Percentiles rank a stretch among this genome's conserved stretches.
Conservation (phyloP, 2,113 vertebrate species). For the Saccopteryx leptura region DNA sequence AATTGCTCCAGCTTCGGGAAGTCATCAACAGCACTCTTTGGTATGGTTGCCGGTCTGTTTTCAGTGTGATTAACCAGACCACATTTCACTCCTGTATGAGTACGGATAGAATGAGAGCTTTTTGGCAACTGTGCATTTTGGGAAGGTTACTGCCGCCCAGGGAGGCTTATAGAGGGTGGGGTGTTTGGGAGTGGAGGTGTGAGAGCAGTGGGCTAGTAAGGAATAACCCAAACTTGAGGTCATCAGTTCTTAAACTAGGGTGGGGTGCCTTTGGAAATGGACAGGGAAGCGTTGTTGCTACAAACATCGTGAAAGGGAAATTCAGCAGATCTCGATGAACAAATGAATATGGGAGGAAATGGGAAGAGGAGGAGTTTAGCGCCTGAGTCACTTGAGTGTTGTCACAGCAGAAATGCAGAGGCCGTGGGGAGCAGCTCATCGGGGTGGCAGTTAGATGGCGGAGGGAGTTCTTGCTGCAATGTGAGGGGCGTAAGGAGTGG, state of each 20-base stretch:
- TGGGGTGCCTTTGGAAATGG: neutral
- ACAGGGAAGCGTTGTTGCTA: neutral
- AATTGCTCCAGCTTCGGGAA: neutral
- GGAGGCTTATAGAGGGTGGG: neutral
- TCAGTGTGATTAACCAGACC: neutral
- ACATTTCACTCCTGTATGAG: neutral
- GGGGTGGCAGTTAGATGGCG: neutral
- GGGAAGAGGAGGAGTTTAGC: neutral
- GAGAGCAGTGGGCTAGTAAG: neutral
- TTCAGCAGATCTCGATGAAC: neutral
- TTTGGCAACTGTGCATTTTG: neutral
- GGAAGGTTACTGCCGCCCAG: neutral
- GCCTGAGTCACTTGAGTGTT: neutral
- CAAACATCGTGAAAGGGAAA: constrained; percentile 28
- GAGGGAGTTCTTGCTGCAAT: neutral
- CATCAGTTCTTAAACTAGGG: neutral
- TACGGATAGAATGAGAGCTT: neutral
- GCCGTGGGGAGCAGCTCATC: neutral
- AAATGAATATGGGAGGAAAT: neutral
- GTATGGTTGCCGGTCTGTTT: neutral
- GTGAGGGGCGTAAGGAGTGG: neutral
- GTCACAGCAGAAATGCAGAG: neutral
- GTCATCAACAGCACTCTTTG: neutral
- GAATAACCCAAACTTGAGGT: neutral
- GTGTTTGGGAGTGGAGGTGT: fast-evolving